Base-by-base conservation (phyloP, 2,888 invertebrate genomes). In the Macropis europaea region DNA sequence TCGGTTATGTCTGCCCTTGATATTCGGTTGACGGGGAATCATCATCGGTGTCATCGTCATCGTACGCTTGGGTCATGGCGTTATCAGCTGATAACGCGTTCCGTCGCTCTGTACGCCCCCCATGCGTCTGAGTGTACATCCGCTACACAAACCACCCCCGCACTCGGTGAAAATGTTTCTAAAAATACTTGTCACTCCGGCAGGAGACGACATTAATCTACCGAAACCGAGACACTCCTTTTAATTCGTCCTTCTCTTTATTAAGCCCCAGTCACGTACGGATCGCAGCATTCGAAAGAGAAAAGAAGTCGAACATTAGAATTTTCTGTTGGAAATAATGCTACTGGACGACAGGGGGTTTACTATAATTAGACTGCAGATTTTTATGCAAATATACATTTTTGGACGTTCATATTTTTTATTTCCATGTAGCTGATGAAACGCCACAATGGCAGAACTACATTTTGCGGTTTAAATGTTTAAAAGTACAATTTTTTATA, bases 71-170 rank as follows among this genome's bases (percentile, higher is more conserved):
- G 60, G 62, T 73, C 60, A 71, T 56, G 61, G 17, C 52, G 63
- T 40, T 74, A 78, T 82, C 80, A 71, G 32, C 54, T 59, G 78
- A 82, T 80, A 82, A 74, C 62, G n/a, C n/a, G 50, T 60, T 68
- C 64, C 40, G 64, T 60, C 77, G 56, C 43, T 52, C 56, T 64
- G 13, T 56, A 81, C 81, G 79, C 75, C 76, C 70, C 79, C 77
- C 62, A 30, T 63, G 40, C 32, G 47, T 66, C 67, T 56, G 67
- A 75, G 57, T 69, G 56, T 62, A 61, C 76, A 77, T 82, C 81
- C 82, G 77, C 48, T 56, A 47, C 42, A 28, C 50, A 67, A 79
- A 56, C 57, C 75, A 79, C 77, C 76, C 80, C 77, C 82, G 71
- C 81, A 42, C 19, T 43, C 60, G 28, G 54, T 57, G 17, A 74